Percentiles rank a stretch among this genome's conserved stretches.
phyloP scores from a whole-genome alignment of 2,888 invertebrate species.

The Pollenia amentaria region DNA sequence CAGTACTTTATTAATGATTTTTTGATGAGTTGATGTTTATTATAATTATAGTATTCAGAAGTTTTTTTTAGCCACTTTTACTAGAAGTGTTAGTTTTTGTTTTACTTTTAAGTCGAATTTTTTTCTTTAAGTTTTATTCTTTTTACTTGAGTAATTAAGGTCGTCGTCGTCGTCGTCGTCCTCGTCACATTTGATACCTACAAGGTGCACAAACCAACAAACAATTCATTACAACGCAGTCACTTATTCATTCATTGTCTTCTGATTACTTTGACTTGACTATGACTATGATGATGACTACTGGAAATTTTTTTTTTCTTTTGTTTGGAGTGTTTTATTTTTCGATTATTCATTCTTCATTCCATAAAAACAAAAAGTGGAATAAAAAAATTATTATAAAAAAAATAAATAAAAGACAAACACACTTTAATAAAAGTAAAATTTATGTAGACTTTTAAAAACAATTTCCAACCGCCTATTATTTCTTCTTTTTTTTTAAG shows the following conservation, averaged over 20 bases:
- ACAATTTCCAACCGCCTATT: constrained; percentile 17
- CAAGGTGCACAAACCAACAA: constrained; percentile 45
- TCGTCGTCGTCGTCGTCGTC: constrained; percentile 47
- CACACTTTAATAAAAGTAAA: constrained; percentile 60
- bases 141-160: constrained; percentile 71
- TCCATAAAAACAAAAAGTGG: constrained; percentile 32
- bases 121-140: constrained; percentile 13
- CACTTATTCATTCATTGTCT: constrained; percentile 49
- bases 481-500: constrained; percentile 4
- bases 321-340: constrained; percentile 18
- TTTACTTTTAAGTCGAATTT: constrained; percentile 1
- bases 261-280: not conserved
- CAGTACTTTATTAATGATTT: constrained; percentile 64
- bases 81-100: constrained; percentile 51
- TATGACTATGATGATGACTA: not conserved
- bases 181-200: constrained; percentile 65
- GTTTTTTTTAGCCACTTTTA: constrained; percentile 49
- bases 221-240: constrained; percentile 44
- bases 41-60: not conserved
- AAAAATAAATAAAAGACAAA: not conserved
- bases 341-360: constrained; percentile 35
- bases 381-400: not conserved
- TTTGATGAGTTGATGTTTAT: constrained; percentile 63
- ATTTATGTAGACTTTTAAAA: constrained; percentile 53
- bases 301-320: constrained; percentile 22